Conservation (phyloP, 2,888 invertebrate genomes). For the Pediacus dermestoides region DNA sequence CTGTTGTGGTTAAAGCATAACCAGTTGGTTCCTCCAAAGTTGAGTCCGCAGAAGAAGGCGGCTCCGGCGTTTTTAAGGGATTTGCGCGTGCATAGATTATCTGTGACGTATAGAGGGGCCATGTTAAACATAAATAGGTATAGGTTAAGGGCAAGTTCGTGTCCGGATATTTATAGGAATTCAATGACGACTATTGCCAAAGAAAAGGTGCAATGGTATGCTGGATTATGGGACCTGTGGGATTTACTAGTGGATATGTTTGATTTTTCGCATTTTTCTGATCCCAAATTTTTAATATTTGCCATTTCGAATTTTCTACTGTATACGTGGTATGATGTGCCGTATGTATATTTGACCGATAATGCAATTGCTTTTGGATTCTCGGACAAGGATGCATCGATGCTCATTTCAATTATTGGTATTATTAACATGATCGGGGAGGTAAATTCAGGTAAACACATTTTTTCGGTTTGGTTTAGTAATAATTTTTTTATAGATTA, state of each 20-base stretch:
- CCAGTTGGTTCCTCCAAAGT: slow-evolving; percentile 47
- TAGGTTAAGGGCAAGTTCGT: slow-evolving; percentile 78
- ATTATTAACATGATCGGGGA: slow-evolving; percentile 85
- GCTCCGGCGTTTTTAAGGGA: slow-evolving; percentile 68
- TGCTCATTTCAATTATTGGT: slow-evolving; percentile 82
- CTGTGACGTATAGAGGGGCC: slow-evolving; percentile 79
- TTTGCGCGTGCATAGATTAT: slow-evolving; percentile 70
- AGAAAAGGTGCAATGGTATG: slow-evolving; percentile 71
- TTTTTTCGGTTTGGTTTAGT: no score
- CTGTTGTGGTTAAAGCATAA: slow-evolving; percentile 57
- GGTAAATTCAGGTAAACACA: slow-evolving; percentile 58
- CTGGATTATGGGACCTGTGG: slow-evolving; percentile 74
- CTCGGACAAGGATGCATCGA: slow-evolving; percentile 69
- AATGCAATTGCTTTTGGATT: slow-evolving; percentile 67
- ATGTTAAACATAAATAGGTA: slow-evolving; percentile 82
- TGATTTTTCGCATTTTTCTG: slow-evolving; percentile 76
- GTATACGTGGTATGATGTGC: slow-evolving; percentile 91
- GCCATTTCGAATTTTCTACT: slow-evolving; percentile 84
- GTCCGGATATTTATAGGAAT: slow-evolving; percentile 85
- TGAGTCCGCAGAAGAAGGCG: slow-evolving; percentile 49
- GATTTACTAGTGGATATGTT: slow-evolving; percentile 73
- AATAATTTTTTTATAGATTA: slow-evolving; percentile 62
- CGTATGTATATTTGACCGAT: slow-evolving; percentile 87
- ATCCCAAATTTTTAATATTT: slow-evolving; percentile 72
- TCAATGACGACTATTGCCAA: slow-evolving; percentile 83